phyloP scores from a whole-genome alignment of 2,797 vertebrate genomes.

The Pantherophis alleghaniensis region DNA sequence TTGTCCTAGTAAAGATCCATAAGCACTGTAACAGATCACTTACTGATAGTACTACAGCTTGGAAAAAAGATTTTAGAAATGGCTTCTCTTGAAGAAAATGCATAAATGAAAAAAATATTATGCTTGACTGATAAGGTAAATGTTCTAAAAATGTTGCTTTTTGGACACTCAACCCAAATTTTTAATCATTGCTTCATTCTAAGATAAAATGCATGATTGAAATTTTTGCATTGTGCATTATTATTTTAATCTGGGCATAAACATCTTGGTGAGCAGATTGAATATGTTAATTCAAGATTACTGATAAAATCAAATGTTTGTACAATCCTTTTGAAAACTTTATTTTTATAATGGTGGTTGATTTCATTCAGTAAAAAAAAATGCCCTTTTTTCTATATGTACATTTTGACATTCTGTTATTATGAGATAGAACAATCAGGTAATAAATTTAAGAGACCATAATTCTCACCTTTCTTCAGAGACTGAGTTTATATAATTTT shows the following conservation, averaged over 20 bases:
- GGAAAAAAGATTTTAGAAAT: conserved; percentile 15
- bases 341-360: background rate
- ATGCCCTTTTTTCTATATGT: background rate
- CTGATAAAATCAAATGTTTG: background rate
- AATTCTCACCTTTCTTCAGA: background rate
- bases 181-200: background rate
- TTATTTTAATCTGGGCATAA: background rate
- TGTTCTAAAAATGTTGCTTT: background rate
- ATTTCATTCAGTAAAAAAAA: background rate
- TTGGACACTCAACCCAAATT: background rate
- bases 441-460: background rate
- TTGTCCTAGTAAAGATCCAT: background rate
- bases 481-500: background rate
- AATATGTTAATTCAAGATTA: background rate
- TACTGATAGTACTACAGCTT: background rate
- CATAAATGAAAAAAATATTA: background rate
- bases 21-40: background rate
- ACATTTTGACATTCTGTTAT: background rate
- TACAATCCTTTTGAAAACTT: background rate
- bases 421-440: background rate
- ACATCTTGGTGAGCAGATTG: background rate
- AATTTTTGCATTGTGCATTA: background rate
- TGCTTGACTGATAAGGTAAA: conserved; percentile 53
- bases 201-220: background rate
- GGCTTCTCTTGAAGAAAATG: background rate